These are phyloP conservation scores for Dysmachus trigonus DNA, from an alignment of 2,888 invertebrate species.

Conservation along the genomic window DNA sequence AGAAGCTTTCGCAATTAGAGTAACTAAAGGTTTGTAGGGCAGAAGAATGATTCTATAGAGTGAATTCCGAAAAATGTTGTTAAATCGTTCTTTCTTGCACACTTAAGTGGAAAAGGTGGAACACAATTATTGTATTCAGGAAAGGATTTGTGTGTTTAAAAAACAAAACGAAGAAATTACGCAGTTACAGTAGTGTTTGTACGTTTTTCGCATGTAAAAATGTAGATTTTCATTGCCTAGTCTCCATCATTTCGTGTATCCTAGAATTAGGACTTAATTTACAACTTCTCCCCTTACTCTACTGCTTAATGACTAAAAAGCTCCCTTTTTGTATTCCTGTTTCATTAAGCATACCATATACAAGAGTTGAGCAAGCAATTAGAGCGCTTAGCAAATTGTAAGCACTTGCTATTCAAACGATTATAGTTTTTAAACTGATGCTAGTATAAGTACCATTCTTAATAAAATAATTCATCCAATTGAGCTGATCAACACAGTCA, in stretches of 20 bases:
- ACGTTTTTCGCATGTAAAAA: not conserved
- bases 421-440: too few relatives aligned
- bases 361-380: too few relatives aligned
- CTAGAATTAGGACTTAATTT: not conserved
- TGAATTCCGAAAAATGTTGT: not conserved
- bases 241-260: not conserved
- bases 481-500: too few relatives aligned
- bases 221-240: not conserved
- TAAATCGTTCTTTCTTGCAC: not conserved
- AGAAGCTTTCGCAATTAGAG: not conserved
- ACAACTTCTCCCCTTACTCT: not conserved
- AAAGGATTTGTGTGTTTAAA: not conserved
- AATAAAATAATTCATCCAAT: too few relatives aligned
- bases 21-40: not conserved
- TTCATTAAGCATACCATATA: too few relatives aligned
- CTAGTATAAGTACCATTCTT: too few relatives aligned
- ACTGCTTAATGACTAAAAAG: not conserved
- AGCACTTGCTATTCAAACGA: too few relatives aligned
- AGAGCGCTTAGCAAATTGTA: too few relatives aligned
- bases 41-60: not conserved
- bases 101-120: not conserved
- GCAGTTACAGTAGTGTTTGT: not conserved
- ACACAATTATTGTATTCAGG: not conserved
- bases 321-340: not conserved
- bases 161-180: not conserved